phyloP scores from a whole-genome alignment of 1,140 invertebrate species.

The Chionoecetes opilio region DNA sequence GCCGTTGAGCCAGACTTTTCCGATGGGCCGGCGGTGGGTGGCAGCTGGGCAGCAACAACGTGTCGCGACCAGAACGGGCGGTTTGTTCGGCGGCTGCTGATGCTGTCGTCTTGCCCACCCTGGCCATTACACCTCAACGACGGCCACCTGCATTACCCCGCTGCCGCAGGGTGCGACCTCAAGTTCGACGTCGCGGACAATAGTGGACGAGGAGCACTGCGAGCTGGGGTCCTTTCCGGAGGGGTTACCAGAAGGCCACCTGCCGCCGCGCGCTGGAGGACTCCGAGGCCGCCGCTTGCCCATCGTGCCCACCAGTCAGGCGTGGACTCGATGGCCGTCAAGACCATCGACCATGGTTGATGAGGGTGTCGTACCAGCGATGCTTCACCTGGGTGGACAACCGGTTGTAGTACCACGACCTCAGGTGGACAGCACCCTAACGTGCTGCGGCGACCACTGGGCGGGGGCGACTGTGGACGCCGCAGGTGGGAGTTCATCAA shows the following conservation, averaged over 20 bases:
- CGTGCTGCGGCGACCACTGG: not conserved
- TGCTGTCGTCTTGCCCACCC: constrained; percentile 52
- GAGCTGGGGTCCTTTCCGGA: constrained; percentile 52
- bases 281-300: not conserved
- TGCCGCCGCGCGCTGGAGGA: constrained; percentile 56
- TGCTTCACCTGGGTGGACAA: constrained; percentile 57
- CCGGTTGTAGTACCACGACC: constrained; percentile 44
- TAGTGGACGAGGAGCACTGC: constrained; percentile 89
- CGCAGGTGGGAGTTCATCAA: constrained; percentile 55
- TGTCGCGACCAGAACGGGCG: constrained; percentile 61
- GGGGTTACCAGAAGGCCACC: constrained; percentile 72
- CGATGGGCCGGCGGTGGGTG: constrained; percentile 70
- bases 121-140: constrained; percentile 81
- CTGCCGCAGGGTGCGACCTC: constrained; percentile 87
- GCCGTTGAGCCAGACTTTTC: constrained; percentile 43
- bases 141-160: constrained; percentile 84
- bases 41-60: constrained; percentile 50
- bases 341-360: constrained; percentile 59
- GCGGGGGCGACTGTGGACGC: constrained; percentile 40
- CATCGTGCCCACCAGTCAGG: constrained; percentile 34
- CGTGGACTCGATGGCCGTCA: constrained; percentile 38
- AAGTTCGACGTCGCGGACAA: constrained; percentile 88
- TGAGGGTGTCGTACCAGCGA: constrained; percentile 34
- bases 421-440: constrained; percentile 61
- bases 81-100: constrained; percentile 33